Evolutionary conservation across 2,113 vertebrate species (phyloP).

Genomic region (Verasper variegatus): DNA sequence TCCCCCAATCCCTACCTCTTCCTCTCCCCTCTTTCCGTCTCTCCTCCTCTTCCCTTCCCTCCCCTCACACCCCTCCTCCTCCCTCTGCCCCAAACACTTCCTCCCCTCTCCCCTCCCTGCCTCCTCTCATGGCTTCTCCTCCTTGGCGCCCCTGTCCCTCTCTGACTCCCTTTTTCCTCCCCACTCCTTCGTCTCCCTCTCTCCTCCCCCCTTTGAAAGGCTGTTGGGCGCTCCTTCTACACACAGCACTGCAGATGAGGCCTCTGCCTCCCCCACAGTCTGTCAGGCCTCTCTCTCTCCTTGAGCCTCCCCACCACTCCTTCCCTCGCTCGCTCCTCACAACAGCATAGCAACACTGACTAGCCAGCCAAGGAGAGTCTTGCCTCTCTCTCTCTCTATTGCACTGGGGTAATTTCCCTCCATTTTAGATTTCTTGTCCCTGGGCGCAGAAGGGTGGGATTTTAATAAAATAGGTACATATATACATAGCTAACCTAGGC

Average conservation of each 20-base stretch:
- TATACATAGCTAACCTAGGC: not conserved
- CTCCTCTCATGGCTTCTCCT: too few species aligned
- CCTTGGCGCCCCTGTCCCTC: not conserved
- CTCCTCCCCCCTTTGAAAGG: conserved; percentile 43
- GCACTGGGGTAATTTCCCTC: conserved; percentile 73
- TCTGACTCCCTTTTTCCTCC: not conserved
- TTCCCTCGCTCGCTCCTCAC: conserved; percentile 54
- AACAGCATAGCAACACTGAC: conserved; percentile 79
- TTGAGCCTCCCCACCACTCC: conserved; percentile 51
- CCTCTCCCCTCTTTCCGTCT: not conserved
- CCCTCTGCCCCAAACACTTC: not conserved
- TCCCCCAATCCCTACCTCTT: not conserved
- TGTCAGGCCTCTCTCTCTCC: conserved; percentile 62
- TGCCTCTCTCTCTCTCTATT: conserved; percentile 52
- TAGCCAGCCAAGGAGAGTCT: conserved; percentile 68
- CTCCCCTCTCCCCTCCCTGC: too few species aligned
- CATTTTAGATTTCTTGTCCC: conserved; percentile 75
- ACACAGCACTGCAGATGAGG: conserved; percentile 80
- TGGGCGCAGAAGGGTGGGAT: conserved; percentile 25
- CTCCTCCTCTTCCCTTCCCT: not conserved
- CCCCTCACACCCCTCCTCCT: not conserved
- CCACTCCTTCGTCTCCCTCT: conserved; percentile 24
- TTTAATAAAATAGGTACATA: conserved; percentile 44
- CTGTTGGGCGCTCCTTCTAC: conserved; percentile 73
- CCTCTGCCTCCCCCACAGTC: conserved; percentile 75